phyloP scores from a whole-genome alignment of 2,888 invertebrate genomes.

The Ectobius pallidus region DNA sequence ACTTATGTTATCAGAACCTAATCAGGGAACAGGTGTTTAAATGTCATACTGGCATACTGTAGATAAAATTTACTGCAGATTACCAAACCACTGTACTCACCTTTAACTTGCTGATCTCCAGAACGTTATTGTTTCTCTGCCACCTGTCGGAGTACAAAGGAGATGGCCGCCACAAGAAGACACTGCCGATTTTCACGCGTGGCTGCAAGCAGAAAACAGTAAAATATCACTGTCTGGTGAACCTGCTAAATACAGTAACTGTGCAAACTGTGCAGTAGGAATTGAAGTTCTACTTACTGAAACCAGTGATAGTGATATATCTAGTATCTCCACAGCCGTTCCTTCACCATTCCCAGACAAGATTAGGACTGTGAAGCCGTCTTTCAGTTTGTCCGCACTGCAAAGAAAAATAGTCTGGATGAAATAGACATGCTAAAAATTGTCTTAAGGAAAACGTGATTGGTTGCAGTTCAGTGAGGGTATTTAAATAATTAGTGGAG shows the following conservation, averaged over 20 bases:
- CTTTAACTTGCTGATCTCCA: slow-evolving; percentile 1
- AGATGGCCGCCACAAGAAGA: slow-evolving; percentile 38
- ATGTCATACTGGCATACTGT: background rate
- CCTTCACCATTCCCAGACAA: slow-evolving; percentile 58
- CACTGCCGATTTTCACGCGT: slow-evolving; percentile 39
- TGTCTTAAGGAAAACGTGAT: too few species aligned
- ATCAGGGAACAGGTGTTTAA: background rate
- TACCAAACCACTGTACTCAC: background rate
- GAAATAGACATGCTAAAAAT: too few species aligned
- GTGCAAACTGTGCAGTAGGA: background rate
- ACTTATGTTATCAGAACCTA: too few species aligned
- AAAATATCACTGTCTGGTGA: too few species aligned
- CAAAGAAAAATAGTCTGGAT: background rate
- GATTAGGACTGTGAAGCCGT: slow-evolving; percentile 59
- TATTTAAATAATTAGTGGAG: too few species aligned
- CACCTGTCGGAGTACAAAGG: background rate
- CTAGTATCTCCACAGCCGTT: slow-evolving; percentile 56
- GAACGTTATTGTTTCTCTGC: slow-evolving; percentile 1
- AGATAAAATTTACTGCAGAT: background rate
- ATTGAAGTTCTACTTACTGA: slow-evolving; percentile 48
- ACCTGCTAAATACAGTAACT: too few species aligned
- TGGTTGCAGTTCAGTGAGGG: too few species aligned
- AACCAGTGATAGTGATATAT: slow-evolving; percentile 58
- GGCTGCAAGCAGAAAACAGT: slow-evolving; percentile 14
- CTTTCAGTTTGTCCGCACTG: slow-evolving; percentile 38